Evolutionary conservation across 2,888 invertebrate genomes (phyloP).

Genomic region (Zygaena filipendulae): DNA sequence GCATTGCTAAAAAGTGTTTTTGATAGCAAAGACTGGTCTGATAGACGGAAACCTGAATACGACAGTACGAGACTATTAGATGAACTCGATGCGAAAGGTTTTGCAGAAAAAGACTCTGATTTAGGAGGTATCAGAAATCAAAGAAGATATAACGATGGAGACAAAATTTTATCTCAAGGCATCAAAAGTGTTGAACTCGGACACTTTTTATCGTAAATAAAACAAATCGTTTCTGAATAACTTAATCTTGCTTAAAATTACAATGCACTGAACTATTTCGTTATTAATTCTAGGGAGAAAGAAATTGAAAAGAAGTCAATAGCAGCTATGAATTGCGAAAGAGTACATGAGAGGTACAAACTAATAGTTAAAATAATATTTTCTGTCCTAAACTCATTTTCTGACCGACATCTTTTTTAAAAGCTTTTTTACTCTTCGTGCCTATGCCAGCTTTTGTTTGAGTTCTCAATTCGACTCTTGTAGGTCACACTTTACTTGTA

Average conservation of each 20-base stretch:
- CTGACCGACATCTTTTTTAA: no score
- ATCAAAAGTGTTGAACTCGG: constrained; percentile 33
- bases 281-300: constrained; percentile 34
- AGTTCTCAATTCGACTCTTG: no score
- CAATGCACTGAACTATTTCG: neutral
- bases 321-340: constrained; percentile 40
- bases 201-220: constrained; percentile 22
- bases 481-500: no score
- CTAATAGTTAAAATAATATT: no score
- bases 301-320: constrained; percentile 36
- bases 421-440: constrained; percentile 1
- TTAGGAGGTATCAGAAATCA: constrained; percentile 25
- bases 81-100: constrained; percentile 31
- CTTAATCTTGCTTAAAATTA: no score
- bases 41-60: constrained; percentile 32
- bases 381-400: no score
- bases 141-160: constrained; percentile 32
- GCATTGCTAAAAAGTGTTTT: constrained; percentile 31
- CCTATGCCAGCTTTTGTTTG: no score
- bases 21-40: constrained; percentile 38
- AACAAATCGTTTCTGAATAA: no score
- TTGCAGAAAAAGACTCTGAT: constrained; percentile 24
- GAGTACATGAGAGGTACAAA: constrained; percentile 51
- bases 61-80: constrained; percentile 35
- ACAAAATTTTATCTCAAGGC: constrained; percentile 24